These are phyloP conservation scores for Pao palembangensis DNA, from an alignment of 2,113 vertebrate genomes.

Conservation along the genomic window DNA sequence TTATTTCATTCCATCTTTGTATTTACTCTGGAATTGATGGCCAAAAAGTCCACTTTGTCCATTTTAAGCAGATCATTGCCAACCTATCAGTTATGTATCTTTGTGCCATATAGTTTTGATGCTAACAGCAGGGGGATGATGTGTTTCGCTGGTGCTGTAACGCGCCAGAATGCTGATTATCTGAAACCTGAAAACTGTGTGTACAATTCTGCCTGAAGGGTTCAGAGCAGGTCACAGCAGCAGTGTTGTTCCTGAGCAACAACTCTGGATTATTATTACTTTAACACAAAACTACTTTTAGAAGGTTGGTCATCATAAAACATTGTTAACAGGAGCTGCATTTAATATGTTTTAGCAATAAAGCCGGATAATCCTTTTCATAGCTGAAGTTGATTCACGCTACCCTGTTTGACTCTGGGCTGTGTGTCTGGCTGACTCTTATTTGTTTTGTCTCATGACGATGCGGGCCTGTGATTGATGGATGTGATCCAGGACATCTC, in stretches of 20 bases:
- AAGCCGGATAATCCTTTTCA: constrained; percentile 37
- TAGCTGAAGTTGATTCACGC: constrained; percentile 22
- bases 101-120: constrained; percentile 97
- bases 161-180: constrained; percentile 38
- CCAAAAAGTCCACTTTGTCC: constrained; percentile 96
- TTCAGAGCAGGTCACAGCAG: too few relatives aligned
- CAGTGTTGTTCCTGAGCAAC: too few relatives aligned
- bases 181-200: too few relatives aligned
- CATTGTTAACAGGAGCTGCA: not conserved
- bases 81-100: constrained; percentile 99
- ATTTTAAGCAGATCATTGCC: constrained; percentile 99
- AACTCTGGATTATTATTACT: too few relatives aligned
- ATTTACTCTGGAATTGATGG: constrained; percentile 93
- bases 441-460: constrained; percentile 75
- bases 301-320: too few relatives aligned
- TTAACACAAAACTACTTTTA: too few relatives aligned
- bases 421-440: constrained; percentile 64
- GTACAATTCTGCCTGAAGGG: too few relatives aligned
- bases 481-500: constrained; percentile 79
- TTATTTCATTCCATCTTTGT: constrained; percentile 98
- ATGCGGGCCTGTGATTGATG: constrained; percentile 76
- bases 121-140: constrained; percentile 94
- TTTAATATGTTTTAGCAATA: constrained; percentile 4
- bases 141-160: constrained; percentile 96
- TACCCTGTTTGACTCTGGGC: constrained; percentile 60